Evolutionary conservation across 1,140 invertebrate species (phyloP).

Genomic region (Nomia melanderi): DNA sequence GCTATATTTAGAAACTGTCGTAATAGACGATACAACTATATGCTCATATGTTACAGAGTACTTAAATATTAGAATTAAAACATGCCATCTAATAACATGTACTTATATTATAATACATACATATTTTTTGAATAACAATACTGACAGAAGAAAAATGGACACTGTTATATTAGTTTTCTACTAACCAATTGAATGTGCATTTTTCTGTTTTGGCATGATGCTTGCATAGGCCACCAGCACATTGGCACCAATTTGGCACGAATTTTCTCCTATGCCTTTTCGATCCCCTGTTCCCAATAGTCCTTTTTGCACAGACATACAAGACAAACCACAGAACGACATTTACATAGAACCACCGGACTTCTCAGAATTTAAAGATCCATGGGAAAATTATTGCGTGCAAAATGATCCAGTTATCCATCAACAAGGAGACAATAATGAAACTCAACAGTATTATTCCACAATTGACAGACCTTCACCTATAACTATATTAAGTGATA

Average conservation of each 20-base stretch:
- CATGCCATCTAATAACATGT: not conserved
- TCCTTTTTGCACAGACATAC: constrained; percentile 39
- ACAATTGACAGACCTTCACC: constrained; percentile 10
- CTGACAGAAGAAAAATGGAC: constrained; percentile 65
- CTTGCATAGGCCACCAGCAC: constrained; percentile 78
- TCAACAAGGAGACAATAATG: constrained; percentile 11
- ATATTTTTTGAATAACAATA: not conserved
- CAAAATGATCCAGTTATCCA: constrained; percentile 48
- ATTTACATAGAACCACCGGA: constrained; percentile 48
- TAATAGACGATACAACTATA: not conserved
- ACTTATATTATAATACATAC: not conserved
- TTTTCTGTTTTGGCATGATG: constrained; percentile 77
- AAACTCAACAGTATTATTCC: constrained; percentile 39
- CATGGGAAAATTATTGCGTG: constrained; percentile 81
- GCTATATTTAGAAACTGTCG: not conserved
- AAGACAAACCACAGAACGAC: constrained; percentile 45
- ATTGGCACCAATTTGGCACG: constrained; percentile 78
- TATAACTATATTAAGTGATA: constrained; percentile 11
- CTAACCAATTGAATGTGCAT: constrained; percentile 75
- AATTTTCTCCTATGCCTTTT: constrained; percentile 60
- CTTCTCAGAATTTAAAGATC: constrained; percentile 82
- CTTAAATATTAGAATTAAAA: not conserved
- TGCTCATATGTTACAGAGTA: not conserved
- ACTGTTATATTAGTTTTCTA: constrained; percentile 67
- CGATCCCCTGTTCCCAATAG: constrained; percentile 38